Base-by-base conservation (phyloP, 2,113 vertebrate genomes). In the Boulengeromyrus knoepffleri region DNA sequence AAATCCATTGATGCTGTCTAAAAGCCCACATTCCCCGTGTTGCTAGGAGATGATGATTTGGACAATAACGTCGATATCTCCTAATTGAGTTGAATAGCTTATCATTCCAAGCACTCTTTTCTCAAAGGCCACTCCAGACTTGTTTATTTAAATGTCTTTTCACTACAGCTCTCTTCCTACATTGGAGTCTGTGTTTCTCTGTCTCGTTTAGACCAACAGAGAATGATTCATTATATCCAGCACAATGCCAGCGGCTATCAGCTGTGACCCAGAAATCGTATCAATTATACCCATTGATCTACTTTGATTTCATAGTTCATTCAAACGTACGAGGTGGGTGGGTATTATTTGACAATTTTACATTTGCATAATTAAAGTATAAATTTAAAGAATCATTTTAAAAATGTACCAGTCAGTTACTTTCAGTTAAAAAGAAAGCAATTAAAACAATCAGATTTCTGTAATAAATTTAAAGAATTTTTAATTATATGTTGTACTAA, bases 41-140 rank as follows among this genome's bases (percentile, higher is more conserved):
- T 93, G 89, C 92, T 90, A 90, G 53, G 90, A 93, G 92, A 95
- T 93, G 93, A 93, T 92, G 50, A 92, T 92, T 90, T 86, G 47
- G 92, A 94, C 89, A 93, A 93, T 91, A 89, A 80, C 92, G 91
- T 94, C 92, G 49, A 94, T 94, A 92, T 88, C 88, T 19, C 89
- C 90, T 95, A 95, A 95, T 95, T 91, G 94, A 94, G 93, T 91
- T 91, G 92, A 94, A 95, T 94, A 92, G 92, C 88, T 89, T 87
- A 91, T 93, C 92, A 92, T 91, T 91, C 42, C 66, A 45, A 90
- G 88, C 70, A 46, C 89, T 90, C 39, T 27, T 89, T 87, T 91
- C 87, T 90, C 84, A 93, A 91, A 91, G 87, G 87, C 88, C 88
- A 92, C 74, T 39, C 85, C 56, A 90, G 85, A 56, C 80, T 12